Evolutionary conservation across 2,797 vertebrate genomes (phyloP).

Genomic region (Myotis findleyi): DNA sequence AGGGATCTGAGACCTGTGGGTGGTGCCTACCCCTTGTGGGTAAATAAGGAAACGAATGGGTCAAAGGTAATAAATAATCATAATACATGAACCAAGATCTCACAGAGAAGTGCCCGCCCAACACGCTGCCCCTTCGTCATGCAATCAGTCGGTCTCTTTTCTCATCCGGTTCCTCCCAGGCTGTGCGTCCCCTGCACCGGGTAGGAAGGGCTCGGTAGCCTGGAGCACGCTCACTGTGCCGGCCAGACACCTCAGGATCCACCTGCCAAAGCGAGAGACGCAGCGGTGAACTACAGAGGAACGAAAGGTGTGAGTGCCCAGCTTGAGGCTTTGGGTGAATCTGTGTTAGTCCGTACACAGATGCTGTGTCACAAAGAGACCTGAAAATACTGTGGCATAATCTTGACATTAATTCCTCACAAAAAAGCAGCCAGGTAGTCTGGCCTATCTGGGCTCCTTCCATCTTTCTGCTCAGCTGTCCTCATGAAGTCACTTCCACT

Average conservation of each 20-base stretch:
- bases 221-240: accelerated
- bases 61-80: too few relatives aligned
- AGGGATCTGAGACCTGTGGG: neutral
- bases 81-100: neutral
- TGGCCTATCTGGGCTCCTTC: neutral
- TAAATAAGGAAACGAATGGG: neutral
- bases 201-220: accelerated
- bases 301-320: accelerated
- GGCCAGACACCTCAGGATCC: accelerated
- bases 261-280: accelerated
- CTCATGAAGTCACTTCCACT: accelerated
- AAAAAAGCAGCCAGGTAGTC: neutral
- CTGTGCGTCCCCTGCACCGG: neutral
- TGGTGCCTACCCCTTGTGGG: too few relatives aligned
- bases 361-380: neutral
- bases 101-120: neutral
- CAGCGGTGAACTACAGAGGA: accelerated
- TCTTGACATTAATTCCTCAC: accelerated
- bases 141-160: accelerated
- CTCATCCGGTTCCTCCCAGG: neutral
- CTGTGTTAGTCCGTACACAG: accelerated
- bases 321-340: accelerated
- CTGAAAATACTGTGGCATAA: accelerated
- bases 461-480: accelerated
- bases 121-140: accelerated